Evolutionary conservation across 2,888 invertebrate genomes (phyloP), one percentile per base, ranked within the genome.

Genomic region (Cheilosia variabilis): DNA sequence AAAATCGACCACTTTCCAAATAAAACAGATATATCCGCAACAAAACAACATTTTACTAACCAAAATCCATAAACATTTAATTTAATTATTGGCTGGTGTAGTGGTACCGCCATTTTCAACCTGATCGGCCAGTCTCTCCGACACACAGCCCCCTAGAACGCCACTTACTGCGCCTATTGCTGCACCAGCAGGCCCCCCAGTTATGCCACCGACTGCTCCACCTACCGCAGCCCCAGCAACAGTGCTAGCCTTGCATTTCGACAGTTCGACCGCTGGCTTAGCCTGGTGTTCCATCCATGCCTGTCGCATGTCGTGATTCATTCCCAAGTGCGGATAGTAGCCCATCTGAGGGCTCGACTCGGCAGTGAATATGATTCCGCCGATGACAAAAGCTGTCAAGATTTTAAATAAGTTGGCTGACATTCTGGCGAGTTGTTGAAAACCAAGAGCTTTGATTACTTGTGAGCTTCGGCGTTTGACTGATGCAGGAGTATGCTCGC

Each of bases 221-320:
- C 50, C 50, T 2, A 19, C 22, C 2, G 19, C 22, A 19, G 22
- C 50, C 22, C 50, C 50, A 9, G 22, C 22, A 0, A 50, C 10
- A 22, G 50, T 50, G 13, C 50, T 10, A 5, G 5, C 0, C 22
- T 50, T 50, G 22, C 50, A 50, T 50, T 50, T 50, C 2, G 50
- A 55, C 34, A 31, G 1, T 17, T 34, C 17, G 13, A 10, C 19
- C 0, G 50, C 50, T 2, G 50, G 50, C 13, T 50, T 50, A 5
- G 50, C 50, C 13, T 50, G 50, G 19, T 22, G 3, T 19, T 50
- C 50, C 50, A 50, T 50, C 50, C 50, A 50, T 22, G 50, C 50
- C 22, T 50, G 50, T 3, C 50, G 50, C 10, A 22, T 10, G 31
- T 55, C 34, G 17, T n/a, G n/a, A 7, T 34, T 55, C n/a, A 55